Percentiles rank a stretch among this genome's conserved stretches.
These are phyloP conservation scores for Passer domesticus DNA, from an alignment of 2,113 vertebrate genomes.

Conservation along the genomic window DNA sequence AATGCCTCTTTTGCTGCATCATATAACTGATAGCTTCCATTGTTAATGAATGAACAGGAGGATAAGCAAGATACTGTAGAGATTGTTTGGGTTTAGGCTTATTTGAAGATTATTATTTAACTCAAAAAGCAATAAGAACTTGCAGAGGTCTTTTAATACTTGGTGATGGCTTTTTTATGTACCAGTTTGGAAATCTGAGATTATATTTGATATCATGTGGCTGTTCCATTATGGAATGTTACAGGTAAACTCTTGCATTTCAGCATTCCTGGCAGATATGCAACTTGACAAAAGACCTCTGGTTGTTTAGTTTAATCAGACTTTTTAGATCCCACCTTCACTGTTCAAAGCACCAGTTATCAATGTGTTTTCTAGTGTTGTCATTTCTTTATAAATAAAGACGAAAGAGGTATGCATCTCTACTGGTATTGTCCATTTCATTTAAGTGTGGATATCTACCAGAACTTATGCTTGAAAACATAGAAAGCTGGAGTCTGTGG, in stretches of 20 bases:
- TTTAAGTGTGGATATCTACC: background rate
- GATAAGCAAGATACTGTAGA: constrained; percentile 27
- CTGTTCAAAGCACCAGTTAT: constrained; percentile 37
- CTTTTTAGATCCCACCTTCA: background rate
- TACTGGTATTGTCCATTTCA: constrained; percentile 55
- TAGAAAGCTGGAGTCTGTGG: background rate
- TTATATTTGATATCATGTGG: constrained; percentile 77
- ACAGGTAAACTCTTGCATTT: constrained; percentile 69
- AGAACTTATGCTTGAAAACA: background rate
- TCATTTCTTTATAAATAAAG: constrained; percentile 80
- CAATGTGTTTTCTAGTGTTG: constrained; percentile 80
- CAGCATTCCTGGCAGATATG: constrained; percentile 67
- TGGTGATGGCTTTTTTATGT: constrained; percentile 68
- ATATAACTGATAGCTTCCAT: constrained; percentile 69
- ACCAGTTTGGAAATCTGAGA: constrained; percentile 65
- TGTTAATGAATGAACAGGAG: constrained; percentile 64
- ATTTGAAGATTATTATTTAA: constrained; percentile 63
- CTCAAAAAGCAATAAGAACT: constrained; percentile 74
- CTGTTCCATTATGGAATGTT: constrained; percentile 67
- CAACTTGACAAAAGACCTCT: constrained; percentile 61
- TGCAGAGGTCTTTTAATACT: constrained; percentile 61
- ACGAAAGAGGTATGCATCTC: constrained; percentile 39
- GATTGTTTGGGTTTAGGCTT: constrained; percentile 61
- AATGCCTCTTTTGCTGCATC: constrained; percentile 68
- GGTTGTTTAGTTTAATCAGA: constrained; percentile 54